A percentile compares a stretch with the other conserved stretches of the same genome.
Evolutionary conservation across 1,140 invertebrate genomes (phyloP).

Genomic region (Ooceraea biroi): DNA sequence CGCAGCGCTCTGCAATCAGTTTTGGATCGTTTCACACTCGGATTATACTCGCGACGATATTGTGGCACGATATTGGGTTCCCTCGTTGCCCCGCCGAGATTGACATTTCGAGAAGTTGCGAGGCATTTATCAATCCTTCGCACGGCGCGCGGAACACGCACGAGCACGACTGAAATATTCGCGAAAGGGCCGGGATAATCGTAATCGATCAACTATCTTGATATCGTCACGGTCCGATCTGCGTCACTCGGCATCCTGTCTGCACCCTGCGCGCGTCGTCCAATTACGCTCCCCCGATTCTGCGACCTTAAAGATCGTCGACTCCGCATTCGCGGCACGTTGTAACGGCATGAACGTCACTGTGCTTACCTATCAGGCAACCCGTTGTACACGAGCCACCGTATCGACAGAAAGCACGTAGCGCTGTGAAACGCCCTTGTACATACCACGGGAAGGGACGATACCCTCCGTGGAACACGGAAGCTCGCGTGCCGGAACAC

Average conservation of each 20-base stretch:
- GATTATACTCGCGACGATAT: conserved; percentile 50
- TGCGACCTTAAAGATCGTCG: conserved; percentile 36
- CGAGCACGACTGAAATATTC: no score
- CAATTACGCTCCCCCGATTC: background rate
- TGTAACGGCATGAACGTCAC: conserved; percentile 26
- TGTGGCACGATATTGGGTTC: conserved; percentile 25
- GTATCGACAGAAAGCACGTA: conserved; percentile 18
- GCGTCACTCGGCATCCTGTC: no score
- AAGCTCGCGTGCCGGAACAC: conserved; percentile 44
- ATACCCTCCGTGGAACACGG: conserved; percentile 33
- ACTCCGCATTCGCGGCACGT: conserved; percentile 26
- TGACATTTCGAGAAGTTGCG: conserved; percentile 26
- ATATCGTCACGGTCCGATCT: no score
- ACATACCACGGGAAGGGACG: conserved; percentile 15
- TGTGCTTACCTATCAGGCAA: background rate
- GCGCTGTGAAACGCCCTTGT: background rate
- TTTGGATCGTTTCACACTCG: conserved; percentile 40
- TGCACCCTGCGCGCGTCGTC: background rate
- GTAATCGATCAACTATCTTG: background rate
- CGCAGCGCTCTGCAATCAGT: conserved; percentile 51
- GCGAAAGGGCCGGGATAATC: no score
- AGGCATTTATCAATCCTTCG: background rate
- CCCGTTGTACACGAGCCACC: background rate
- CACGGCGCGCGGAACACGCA: no score
- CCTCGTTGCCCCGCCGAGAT: background rate